Percentiles rank a stretch among this genome's conserved stretches.
Evolutionary conservation across 2,888 invertebrate species (phyloP).

Genomic region (Notodonta ziczac): DNA sequence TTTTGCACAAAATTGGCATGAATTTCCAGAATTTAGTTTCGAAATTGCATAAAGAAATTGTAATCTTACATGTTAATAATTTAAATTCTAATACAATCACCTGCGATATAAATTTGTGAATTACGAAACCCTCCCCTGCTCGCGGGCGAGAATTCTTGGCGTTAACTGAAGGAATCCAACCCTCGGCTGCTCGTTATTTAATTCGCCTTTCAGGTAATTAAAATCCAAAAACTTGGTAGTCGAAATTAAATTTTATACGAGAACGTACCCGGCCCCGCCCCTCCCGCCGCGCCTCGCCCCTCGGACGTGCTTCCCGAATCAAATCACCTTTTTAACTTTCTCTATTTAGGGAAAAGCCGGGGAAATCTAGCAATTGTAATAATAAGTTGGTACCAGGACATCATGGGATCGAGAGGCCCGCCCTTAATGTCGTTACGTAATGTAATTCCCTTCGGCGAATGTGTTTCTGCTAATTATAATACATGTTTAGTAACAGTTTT

Average conservation of each 20-base stretch:
- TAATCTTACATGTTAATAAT: background rate
- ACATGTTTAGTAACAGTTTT: constrained; percentile 13
- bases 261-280: constrained; percentile 31
- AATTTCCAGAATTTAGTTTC: no score
- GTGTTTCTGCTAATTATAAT: constrained; percentile 50
- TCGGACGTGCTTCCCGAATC: constrained; percentile 73
- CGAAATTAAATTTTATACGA: constrained; percentile 81
- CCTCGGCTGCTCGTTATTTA: constrained; percentile 68
- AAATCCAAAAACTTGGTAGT: constrained; percentile 80
- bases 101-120: constrained; percentile 45
- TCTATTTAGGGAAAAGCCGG: constrained; percentile 79
- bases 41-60: background rate
- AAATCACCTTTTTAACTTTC: constrained; percentile 85
- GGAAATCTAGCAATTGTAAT: constrained; percentile 79
- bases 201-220: constrained; percentile 82
- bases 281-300: constrained; percentile 36
- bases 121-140: constrained; percentile 31
- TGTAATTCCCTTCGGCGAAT: constrained; percentile 41
- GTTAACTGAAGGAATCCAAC: constrained; percentile 42
- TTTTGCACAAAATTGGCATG: no score
- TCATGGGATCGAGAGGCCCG: constrained; percentile 66
- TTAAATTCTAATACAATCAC: constrained; percentile 27
- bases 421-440: constrained; percentile 63
- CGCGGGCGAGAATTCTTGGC: constrained; percentile 37
- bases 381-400: constrained; percentile 68